Conservation (phyloP, 2,113 vertebrate species). For the Lepus europaeus region DNA sequence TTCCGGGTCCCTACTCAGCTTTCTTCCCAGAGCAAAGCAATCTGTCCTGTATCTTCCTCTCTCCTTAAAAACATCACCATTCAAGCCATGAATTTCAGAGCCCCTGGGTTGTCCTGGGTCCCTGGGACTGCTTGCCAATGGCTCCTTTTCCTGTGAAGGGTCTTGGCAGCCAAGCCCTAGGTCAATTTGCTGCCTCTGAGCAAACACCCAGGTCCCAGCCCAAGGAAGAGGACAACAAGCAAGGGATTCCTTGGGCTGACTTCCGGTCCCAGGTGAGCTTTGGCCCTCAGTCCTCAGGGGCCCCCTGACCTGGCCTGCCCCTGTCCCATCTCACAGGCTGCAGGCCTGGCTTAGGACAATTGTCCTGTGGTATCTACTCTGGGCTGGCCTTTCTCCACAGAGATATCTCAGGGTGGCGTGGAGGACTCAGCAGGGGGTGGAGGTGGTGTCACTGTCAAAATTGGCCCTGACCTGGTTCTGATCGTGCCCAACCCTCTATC, state of each 20-base stretch:
- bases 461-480: neutral
- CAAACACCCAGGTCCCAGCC: neutral
- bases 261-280: neutral
- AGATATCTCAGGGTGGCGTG: neutral
- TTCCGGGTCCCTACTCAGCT: neutral
- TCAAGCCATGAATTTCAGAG: neutral
- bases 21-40: slow-evolving; percentile 7
- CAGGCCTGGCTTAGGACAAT: neutral
- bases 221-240: neutral
- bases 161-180: neutral
- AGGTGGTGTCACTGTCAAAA: neutral
- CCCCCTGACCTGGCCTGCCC: neutral
- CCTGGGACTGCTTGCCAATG: neutral
- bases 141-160: neutral
- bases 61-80: neutral
- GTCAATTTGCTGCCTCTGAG: neutral
- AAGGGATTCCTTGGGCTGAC: neutral
- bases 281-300: neutral
- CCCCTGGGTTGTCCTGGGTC: neutral
- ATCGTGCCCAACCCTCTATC: neutral
- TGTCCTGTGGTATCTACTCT: neutral
- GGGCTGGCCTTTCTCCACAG: neutral
- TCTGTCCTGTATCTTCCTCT: neutral
- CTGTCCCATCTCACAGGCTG: neutral
- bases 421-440: neutral